Evolutionary conservation across 2,113 vertebrate species (phyloP).

Genomic region (Mungos mungo): DNA sequence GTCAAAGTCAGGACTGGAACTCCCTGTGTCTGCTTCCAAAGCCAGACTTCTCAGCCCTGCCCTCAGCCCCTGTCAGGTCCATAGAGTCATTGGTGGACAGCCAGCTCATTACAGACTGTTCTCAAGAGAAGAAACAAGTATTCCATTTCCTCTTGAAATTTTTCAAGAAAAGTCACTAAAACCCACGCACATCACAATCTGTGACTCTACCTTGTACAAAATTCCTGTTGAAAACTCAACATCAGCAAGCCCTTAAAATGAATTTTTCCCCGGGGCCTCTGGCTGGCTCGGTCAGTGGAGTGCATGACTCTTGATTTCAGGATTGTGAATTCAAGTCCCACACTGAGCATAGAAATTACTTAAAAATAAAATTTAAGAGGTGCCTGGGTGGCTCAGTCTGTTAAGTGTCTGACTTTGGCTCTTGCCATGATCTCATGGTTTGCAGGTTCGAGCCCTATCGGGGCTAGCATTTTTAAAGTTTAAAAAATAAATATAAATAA

Average conservation of each 20-base stretch:
- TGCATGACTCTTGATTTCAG: too few relatives aligned
- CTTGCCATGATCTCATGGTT: too few relatives aligned
- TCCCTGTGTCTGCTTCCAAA: not conserved
- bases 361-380: too few relatives aligned
- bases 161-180: not conserved
- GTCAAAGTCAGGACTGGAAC: not conserved
- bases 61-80: not conserved
- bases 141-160: not conserved
- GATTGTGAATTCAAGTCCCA: too few relatives aligned
- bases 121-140: not conserved
- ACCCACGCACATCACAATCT: not conserved
- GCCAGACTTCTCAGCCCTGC: not conserved
- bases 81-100: not conserved
- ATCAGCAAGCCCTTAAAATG: not conserved
- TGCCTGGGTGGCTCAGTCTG: too few relatives aligned
- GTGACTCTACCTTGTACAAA: not conserved
- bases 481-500: too few relatives aligned
- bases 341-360: too few relatives aligned
- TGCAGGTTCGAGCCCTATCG: too few relatives aligned
- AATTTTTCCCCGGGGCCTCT: not conserved
- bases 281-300: too few relatives aligned
- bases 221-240: not conserved
- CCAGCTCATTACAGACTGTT: not conserved
- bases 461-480: too few relatives aligned
- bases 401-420: too few relatives aligned